Base-by-base conservation (phyloP, 2,888 invertebrate genomes). In the Dolomedes plantarius region DNA sequence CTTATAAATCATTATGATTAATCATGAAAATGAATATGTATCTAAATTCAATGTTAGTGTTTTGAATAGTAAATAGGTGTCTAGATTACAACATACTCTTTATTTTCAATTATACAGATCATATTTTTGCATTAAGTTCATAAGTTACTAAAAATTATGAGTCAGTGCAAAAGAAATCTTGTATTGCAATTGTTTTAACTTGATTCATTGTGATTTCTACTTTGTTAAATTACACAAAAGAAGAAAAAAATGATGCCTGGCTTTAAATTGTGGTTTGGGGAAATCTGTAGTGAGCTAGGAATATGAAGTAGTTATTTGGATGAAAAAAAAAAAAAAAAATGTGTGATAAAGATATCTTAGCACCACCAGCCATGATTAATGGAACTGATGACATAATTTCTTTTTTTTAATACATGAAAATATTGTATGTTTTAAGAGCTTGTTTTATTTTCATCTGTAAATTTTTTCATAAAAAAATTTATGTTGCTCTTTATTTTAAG, bases 361-460 rank as follows among this genome's bases (percentile, higher is more conserved):
- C 86, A 86, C 68, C 79, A 69, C 64, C 85, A 74, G 78, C 85
- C 85, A 85, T 78, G 68, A 68, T 76, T 78, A 50, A 50, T 77
- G 76, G 56, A 77, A 85, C 77, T 85, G 73, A 83, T 73, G 73
- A 74, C 75, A 83, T 67, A 73, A 56, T 72, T 74, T 77, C 77
- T 77, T 80, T 77, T 81, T 86, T 86, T 80, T 67, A 79, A 72
- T 68, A 50, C 65, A 41, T 69, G 68, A 74, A 86, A 86, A 69
- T 69, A 86, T 69, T 74, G 76, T 86, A 76, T 86, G 86, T 86
- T 86, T 86, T 62, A 86, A 86, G 86, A 86, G 86, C 86, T 86
- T 86, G 86, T 86, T 86, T 86, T 86, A 80, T 86, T 80, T 86
- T 86, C 86, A 86, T 80, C 86, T 86, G 86, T 86, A 86, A 75